These are phyloP conservation scores for Sanderia malayensis DNA, from an alignment of 30 jellyfish, hydroid and myxozoan genomes.

Conservation along the genomic window DNA sequence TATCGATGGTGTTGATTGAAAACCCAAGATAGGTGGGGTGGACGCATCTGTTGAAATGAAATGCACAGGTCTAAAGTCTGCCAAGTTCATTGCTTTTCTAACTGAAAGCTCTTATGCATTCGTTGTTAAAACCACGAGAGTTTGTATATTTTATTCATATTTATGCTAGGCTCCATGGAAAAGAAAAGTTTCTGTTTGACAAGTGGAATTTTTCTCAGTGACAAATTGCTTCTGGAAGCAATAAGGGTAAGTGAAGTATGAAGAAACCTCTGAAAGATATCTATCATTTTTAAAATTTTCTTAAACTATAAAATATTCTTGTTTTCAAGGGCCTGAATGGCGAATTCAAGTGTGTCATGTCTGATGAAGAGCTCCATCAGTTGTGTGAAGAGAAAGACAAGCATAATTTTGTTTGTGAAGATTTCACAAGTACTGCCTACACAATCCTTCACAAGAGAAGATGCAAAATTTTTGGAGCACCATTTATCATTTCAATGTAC, in stretches of 20 bases:
- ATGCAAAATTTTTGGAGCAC: slow-evolving; percentile 96
- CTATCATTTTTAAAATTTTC: too few relatives aligned
- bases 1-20: too few relatives aligned
- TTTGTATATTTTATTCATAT: too few relatives aligned
- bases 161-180: slow-evolving; percentile 41
- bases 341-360: slow-evolving; percentile 44
- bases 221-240: slow-evolving; percentile 79
- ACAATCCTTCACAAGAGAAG: slow-evolving; percentile 52
- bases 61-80: too few relatives aligned
- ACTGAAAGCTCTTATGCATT: too few relatives aligned
- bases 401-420: slow-evolving; percentile 79
- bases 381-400: slow-evolving; percentile 51
- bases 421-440: slow-evolving; percentile 66
- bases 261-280: not conserved
- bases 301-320: not conserved
- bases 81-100: too few relatives aligned
- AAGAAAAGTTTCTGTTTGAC: slow-evolving; percentile 75
- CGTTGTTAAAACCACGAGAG: too few relatives aligned
- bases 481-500: slow-evolving; percentile 57
- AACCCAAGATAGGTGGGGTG: too few relatives aligned
- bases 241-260: slow-evolving; percentile 87
- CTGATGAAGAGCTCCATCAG: slow-evolving; percentile 67
- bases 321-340: slow-evolving; percentile 57
- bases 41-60: too few relatives aligned
- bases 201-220: slow-evolving; percentile 63